A percentile compares a stretch with the other conserved stretches of the same genome.
phyloP scores from a whole-genome alignment of 2,888 invertebrate genomes.

The Torymus auratus region DNA sequence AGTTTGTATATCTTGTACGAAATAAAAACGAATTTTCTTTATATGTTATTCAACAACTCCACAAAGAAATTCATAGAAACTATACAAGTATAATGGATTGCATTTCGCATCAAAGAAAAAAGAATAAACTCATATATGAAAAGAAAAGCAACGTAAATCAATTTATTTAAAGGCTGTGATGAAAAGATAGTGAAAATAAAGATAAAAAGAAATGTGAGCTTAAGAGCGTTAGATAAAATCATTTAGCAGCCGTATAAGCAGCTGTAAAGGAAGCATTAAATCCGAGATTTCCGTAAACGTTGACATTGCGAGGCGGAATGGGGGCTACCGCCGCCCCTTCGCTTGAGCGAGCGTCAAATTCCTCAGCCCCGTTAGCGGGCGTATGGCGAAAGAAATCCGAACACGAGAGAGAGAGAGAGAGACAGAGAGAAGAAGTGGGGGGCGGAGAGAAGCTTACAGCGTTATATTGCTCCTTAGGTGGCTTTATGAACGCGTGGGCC shows the following conservation, averaged over 20 bases:
- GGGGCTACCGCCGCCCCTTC: too few species aligned
- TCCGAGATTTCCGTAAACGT: not conserved
- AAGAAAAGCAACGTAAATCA: not conserved
- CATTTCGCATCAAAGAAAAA: too few species aligned
- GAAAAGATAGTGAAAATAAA: not conserved
- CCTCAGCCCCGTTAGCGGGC: slow-evolving; percentile 7
- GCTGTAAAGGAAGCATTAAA: slow-evolving; percentile 6
- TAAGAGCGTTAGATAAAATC: not conserved
- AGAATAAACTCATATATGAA: too few species aligned
- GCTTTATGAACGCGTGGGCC: slow-evolving; percentile 86
- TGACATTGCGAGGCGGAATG: not conserved
- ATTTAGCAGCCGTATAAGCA: not conserved
- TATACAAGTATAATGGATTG: too few species aligned
- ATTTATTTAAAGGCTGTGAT: not conserved
- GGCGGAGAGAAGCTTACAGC: not conserved
- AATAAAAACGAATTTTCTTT: too few species aligned
- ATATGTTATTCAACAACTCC: too few species aligned
- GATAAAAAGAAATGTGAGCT: not conserved
- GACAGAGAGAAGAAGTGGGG: not conserved
- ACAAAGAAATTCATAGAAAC: too few species aligned
- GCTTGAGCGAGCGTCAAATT: slow-evolving; percentile 8
- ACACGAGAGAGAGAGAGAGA: not conserved
- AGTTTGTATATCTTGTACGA: not conserved
- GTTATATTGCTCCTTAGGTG: slow-evolving; percentile 11
- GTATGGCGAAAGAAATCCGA: not conserved